Evolutionary conservation across 2,888 invertebrate genomes (phyloP), one percentile per base, ranked within the genome.

Genomic region (Volucella inflata): DNA sequence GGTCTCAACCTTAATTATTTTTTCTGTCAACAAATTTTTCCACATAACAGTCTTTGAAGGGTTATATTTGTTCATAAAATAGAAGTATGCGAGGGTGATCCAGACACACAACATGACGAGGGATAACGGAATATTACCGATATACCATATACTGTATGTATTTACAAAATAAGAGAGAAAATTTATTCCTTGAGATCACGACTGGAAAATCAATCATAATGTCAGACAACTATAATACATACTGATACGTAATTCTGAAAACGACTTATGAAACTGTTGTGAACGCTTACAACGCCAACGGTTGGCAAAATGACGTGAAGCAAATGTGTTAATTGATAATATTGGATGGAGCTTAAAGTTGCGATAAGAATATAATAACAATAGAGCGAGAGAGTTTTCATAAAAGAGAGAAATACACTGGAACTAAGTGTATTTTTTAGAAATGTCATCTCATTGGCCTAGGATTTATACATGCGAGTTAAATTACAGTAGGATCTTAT

Each of bases 141-240:
- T n/a, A n/a, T 36, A 67, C 8, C 16, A 16, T 53, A 30, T 21
- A 30, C 30, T 30, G 30, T 30, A 30, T 6, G 30, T 30, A 30
- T 30, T 30, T 30, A 42, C 10, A 44, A 50, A 17, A 36, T 40
- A 42, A 42, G 44, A 17, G 65, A 68, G 51, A 57, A 72, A 68
- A 50, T 62, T 67, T 57, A 83, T 78, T 83, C 68, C 74, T 70
- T 74, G 68, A 74, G 83, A 83, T 78, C 68, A 74, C 55, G 72
- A 68, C 78, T 50, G 74, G 78, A 68, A 30, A 83, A 83, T 83
- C 83, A 83, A 83, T 83, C 83, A 83, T 83, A 83, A 83, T 83
- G 83, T 83, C 83, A 83, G 72, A 78, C 78, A 78, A 83, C 78
- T 83, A 68, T 74, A 78, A 83, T 68, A 74, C 30, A 4, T 30